Evolutionary conservation across 1,140 invertebrate genomes (phyloP).

Genomic region (Riptortus pedestris): DNA sequence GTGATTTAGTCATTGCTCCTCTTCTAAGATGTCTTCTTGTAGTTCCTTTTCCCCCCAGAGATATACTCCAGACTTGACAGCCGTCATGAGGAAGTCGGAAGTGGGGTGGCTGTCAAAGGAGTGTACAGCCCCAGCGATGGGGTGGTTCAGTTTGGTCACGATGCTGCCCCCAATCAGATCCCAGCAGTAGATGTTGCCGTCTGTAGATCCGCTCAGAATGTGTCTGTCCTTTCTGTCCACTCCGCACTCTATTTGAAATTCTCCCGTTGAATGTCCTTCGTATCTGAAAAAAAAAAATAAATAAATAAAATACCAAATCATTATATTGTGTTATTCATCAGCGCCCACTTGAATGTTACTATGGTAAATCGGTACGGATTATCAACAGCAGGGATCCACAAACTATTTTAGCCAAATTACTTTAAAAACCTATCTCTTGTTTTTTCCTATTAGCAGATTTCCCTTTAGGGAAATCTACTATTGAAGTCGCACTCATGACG

Average conservation of each 20-base stretch:
- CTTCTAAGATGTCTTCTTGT: no score
- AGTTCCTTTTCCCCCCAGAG: conserved; percentile 42
- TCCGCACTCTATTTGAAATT: conserved; percentile 77
- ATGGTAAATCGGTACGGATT: no score
- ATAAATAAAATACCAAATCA: neutral
- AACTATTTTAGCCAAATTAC: no score
- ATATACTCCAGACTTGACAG: conserved; percentile 53
- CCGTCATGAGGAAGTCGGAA: conserved; percentile 52
- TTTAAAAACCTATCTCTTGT: no score
- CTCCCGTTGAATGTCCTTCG: conserved; percentile 62
- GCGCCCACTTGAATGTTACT: no score
- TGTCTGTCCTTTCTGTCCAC: conserved; percentile 70
- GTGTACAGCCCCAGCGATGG: conserved; percentile 45
- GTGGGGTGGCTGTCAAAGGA: conserved; percentile 63
- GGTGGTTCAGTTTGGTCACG: conserved; percentile 40
- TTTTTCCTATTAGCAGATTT: no score
- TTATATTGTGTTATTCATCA: no score
- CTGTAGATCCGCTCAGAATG: conserved; percentile 77
- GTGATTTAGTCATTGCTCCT: no score
- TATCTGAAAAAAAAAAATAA: conserved; percentile 45
- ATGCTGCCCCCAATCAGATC: conserved; percentile 67
- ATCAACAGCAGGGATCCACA: no score
- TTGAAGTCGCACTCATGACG: no score
- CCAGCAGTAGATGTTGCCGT: conserved; percentile 78
- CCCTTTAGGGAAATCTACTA: no score